Conservation (phyloP, 1,140 invertebrate species). For the Drosophila navojoa region DNA sequence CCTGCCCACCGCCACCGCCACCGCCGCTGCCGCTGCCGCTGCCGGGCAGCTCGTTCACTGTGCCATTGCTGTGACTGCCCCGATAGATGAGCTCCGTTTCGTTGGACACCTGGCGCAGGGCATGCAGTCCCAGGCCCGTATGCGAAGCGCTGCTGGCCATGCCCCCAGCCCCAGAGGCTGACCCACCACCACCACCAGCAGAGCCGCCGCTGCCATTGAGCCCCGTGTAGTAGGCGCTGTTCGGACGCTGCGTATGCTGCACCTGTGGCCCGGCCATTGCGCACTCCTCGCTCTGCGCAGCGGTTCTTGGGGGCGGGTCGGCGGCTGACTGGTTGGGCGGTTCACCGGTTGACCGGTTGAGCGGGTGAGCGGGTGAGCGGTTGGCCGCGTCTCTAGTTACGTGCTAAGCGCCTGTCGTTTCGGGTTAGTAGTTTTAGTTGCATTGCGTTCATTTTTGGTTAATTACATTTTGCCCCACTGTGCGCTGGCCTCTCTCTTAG, state of each 20-base stretch:
- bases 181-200: conserved; percentile 25
- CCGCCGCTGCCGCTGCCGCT: conserved; percentile 17
- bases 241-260: conserved; percentile 74
- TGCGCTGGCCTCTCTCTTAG: conserved; percentile 7
- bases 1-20: neutral
- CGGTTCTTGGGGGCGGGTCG: neutral
- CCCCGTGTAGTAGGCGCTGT: conserved; percentile 78
- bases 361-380: neutral
- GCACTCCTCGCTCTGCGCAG: neutral
- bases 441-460: conserved; percentile 50
- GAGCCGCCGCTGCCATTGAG: conserved; percentile 64
- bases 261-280: conserved; percentile 80
- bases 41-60: conserved; percentile 58
- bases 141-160: conserved; percentile 75
- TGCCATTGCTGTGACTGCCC: conserved; percentile 71
- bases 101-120: conserved; percentile 77
- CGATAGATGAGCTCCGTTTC: conserved; percentile 81
- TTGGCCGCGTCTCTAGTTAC: conserved; percentile 35
- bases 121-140: conserved; percentile 72
- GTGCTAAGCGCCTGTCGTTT: conserved; percentile 32
- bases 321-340: neutral
- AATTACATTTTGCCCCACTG: conserved; percentile 21
- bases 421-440: conserved; percentile 63
- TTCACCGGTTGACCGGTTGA: conserved; percentile 7
- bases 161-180: conserved; percentile 13